Base-by-base conservation (phyloP, 2,888 invertebrate genomes). In the Tetropium fuscum region DNA sequence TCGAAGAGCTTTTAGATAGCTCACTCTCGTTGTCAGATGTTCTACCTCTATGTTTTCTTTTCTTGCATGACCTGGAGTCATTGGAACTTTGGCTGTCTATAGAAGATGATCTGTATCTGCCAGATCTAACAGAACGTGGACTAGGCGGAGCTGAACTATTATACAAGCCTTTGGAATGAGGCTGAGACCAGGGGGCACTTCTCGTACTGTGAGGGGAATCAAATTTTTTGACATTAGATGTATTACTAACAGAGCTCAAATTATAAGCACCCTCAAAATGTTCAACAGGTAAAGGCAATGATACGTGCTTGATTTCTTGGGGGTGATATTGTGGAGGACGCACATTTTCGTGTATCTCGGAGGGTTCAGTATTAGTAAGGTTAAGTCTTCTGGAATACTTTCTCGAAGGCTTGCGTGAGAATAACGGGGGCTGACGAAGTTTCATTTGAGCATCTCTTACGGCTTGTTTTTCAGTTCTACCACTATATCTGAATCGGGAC, bases 11-110 rank as follows among this genome's bases (percentile, higher is more conserved):
- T 60, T 94, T 89, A 0, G 95, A 95, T 68, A 94, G 83, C 82
- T 95, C 95, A 74, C 95, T 95, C 81, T 95, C 95, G 68, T 94
- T 94, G 78, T 95, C 95, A 1, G 95, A 95, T 69, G 93, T 88
- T 74, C 92, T 87, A 72, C 93, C 92, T 30, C 93, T 88, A 78
- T 94, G 93, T 79, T 92, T 90, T 74, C 85, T 83, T 74, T 90
- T 90, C 81, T 90, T 87, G 78, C 91, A 91, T 8, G 90, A 88
- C 65, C 91, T 85, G 4, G 92, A 92, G 79, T 95, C 95, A 69
- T 91, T 93, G 19, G 94, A 94, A 80, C 94, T 94, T 82, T 94
- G 94, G 74, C 94, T 94, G 82, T 95, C 95, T 19, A 94, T 91
- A 1, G 92, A 92, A 69, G 93, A 93, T 54, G 93, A 93, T 73